Percentiles rank a stretch among this genome's conserved stretches.
Evolutionary conservation across 1,140 invertebrate species (phyloP).

Genomic region (Plodia interpunctella): DNA sequence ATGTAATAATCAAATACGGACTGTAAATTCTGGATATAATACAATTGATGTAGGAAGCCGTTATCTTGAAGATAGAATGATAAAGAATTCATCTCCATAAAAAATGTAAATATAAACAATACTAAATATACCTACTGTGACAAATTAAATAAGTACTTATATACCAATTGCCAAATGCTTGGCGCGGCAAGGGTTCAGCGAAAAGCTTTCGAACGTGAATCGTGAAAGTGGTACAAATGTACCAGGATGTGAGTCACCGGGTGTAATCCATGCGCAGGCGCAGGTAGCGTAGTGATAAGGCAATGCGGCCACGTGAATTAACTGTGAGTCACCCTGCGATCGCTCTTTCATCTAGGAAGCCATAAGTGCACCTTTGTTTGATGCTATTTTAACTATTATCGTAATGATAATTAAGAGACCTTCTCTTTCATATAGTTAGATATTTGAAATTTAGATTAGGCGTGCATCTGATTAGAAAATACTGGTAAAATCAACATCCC

Average conservation of each 20-base stretch:
- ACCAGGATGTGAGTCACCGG: conserved; percentile 63
- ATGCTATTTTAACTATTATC: conserved; percentile 15
- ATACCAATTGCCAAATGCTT: conserved; percentile 8
- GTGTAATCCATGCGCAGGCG: conserved; percentile 44
- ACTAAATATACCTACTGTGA: not conserved
- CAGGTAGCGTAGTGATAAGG: conserved; percentile 45
- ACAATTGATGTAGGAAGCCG: no score
- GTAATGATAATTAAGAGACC: not conserved
- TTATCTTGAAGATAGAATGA: not conserved
- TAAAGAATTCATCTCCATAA: conserved; percentile 26
- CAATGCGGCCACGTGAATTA: conserved; percentile 57
- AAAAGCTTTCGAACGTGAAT: conserved; percentile 28
- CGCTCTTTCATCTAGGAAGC: conserved; percentile 3
- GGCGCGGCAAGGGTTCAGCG: not conserved
- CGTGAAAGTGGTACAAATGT: conserved; percentile 61
- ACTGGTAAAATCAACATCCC: no score
- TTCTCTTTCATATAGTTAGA: not conserved
- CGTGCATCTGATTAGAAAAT: no score
- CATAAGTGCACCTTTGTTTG: conserved; percentile 11
- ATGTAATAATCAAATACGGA: conserved; percentile 27
- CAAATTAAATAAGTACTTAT: not conserved
- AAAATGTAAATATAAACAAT: conserved; percentile 11
- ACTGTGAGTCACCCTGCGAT: conserved; percentile 41
- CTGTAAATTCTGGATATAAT: not conserved
- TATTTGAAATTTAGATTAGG: no score